Base-by-base conservation (phyloP, 2,797 vertebrate genomes). In the Todus mexicanus region DNA sequence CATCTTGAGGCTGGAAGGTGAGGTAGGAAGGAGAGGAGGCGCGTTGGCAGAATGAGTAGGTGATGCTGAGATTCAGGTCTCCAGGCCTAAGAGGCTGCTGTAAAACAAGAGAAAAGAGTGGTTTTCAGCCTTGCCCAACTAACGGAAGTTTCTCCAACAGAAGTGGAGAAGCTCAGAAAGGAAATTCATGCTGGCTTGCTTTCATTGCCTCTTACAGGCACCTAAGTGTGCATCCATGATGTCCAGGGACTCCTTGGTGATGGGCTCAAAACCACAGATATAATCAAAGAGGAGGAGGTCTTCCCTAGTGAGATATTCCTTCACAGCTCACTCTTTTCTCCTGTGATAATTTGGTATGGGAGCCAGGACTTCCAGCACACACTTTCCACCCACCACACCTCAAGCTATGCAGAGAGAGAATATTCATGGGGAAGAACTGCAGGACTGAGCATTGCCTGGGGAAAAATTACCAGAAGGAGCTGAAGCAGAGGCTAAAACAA, bases 1-100 rank as follows among this genome's bases (percentile, higher is more conserved):
- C 6, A 1, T 15, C 15, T 66, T 0, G 0, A 84, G 45, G 33
- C 16, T 72, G 33, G 40, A 63, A 60, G 50, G 70, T 48, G 4
- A 2, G 4, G 3, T 1, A 10, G 53, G 37, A 74, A 42, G 16
- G 8, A 22, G 10, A 78, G n/a, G 37, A 57, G 45, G 15, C 13
- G 6, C 8, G 2, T 15, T 48, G 47, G 20, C 51, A 45, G 59
- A 27, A 15, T 47, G 45, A 23, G 15, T 9, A 14, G 51, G 16
- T 75, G 23, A 48, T 1, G 2, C 20, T 31, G 38, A 84, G 54
- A 20, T 59, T 88, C 23, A 77, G 57, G 10, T 87, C 29, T 80
- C 20, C 37, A 57, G 16, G 25, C 26, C 7, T 7, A 14, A 61
- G 31, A 59, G 9, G 19, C 61, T 87, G 64, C 72, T 74, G 29